Evolutionary conservation across 2,113 vertebrate genomes (phyloP).

Genomic region (Strix uralensis): DNA sequence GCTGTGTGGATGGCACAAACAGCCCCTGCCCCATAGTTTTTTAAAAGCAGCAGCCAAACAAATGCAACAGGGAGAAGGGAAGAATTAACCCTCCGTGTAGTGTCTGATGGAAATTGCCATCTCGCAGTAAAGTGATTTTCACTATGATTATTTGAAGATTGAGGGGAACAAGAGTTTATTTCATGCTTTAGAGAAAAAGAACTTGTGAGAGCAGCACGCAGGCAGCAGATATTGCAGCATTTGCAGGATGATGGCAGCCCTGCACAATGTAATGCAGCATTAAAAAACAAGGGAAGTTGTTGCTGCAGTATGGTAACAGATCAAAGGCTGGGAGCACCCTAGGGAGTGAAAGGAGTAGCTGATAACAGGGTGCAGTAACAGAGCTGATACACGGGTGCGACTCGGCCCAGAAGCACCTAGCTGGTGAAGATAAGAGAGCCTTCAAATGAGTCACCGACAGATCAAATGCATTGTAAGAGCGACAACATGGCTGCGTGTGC

Average conservation of each 20-base stretch:
- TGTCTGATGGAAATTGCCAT: neutral
- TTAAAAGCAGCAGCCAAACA: neutral
- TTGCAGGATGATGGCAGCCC: neutral
- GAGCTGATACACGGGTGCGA: neutral
- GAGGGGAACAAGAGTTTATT: neutral
- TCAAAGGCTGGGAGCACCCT: constrained; percentile 31
- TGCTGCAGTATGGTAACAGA: neutral
- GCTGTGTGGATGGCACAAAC: neutral
- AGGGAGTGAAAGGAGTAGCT: neutral
- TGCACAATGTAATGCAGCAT: neutral
- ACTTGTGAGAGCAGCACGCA: neutral
- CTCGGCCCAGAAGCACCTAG: neutral
- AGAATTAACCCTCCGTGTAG: neutral
- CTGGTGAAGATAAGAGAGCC: neutral
- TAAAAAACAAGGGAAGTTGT: neutral
- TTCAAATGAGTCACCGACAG: constrained; percentile 5
- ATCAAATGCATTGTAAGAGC: neutral
- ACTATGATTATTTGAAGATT: neutral
- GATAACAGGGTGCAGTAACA: neutral
- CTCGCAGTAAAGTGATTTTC: neutral
- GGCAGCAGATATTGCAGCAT: neutral
- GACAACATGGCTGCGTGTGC: neutral
- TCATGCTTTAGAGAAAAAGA: neutral
- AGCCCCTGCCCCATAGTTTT: neutral
- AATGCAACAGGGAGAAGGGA: neutral